phyloP scores from a whole-genome alignment of 2,797 vertebrate species.

The Lepus oiostolus region DNA sequence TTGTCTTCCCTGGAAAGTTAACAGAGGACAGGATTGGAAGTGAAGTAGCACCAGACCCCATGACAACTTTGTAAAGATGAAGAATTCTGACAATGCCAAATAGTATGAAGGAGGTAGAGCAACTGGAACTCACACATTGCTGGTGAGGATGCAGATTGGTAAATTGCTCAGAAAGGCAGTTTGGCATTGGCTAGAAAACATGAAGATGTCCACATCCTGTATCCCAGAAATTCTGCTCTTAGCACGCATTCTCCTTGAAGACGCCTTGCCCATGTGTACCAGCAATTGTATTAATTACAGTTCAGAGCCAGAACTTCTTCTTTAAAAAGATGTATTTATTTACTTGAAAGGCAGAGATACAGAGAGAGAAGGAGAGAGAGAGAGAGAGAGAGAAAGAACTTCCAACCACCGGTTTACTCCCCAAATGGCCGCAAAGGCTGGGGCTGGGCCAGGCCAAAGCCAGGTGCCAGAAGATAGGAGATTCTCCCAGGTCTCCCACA shows the following conservation, averaged over 20 bases:
- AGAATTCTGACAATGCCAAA: not conserved
- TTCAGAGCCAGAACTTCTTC: conserved; percentile 4
- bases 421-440: too few species aligned
- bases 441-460: too few species aligned
- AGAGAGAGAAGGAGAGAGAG: too few species aligned
- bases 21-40: too few species aligned
- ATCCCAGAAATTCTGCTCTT: not conserved
- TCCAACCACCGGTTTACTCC: too few species aligned
- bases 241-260: not conserved
- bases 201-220: not conserved
- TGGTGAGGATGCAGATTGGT: not conserved
- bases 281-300: not conserved
- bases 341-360: too few species aligned
- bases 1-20: too few species aligned
- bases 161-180: not conserved
- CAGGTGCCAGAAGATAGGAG: too few species aligned
- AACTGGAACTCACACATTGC: not conserved
- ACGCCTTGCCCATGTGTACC: not conserved
- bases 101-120: not conserved
- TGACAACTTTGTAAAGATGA: not conserved
- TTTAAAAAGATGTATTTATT: not conserved
- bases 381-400: too few species aligned
- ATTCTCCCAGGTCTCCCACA: too few species aligned
- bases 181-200: not conserved
- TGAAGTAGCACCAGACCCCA: too few species aligned